A percentile compares a stretch with the other conserved stretches of the same genome.
phyloP scores from a whole-genome alignment of 1,140 invertebrate species.

The Acromyrmex echinatior region DNA sequence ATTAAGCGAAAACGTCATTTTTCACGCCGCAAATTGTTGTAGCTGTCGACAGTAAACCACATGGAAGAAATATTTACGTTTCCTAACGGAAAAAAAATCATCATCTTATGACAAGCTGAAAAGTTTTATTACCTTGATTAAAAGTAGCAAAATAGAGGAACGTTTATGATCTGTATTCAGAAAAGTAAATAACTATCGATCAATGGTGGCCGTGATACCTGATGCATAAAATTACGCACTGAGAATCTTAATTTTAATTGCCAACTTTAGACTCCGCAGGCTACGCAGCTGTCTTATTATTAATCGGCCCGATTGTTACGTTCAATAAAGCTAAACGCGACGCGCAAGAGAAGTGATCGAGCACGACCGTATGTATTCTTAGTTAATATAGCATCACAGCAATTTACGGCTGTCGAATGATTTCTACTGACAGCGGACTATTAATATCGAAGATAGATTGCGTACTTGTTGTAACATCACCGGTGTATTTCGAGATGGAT shows the following conservation, averaged over 20 bases:
- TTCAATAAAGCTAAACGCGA: constrained; percentile 45
- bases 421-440: constrained; percentile 55
- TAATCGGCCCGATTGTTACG: constrained; percentile 46
- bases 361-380: constrained; percentile 19
- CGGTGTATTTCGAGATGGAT: neutral
- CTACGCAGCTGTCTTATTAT: constrained; percentile 24
- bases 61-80: neutral
- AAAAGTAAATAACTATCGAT: constrained; percentile 21
- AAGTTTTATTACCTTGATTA: neutral
- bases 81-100: neutral
- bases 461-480: neutral
- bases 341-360: neutral
- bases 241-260: constrained; percentile 32
- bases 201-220: neutral
- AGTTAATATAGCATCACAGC: constrained; percentile 43
- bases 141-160: neutral
- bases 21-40: neutral
- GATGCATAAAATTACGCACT: neutral
- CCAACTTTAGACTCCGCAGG: neutral
- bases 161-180: neutral
- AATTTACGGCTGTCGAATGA: constrained; percentile 58
- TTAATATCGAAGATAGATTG: constrained; percentile 56
- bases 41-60: neutral
- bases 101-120: neutral
- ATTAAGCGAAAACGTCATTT: constrained; percentile 31